phyloP scores from a whole-genome alignment of 2,797 vertebrate species.

The Lateolabrax maculatus region DNA sequence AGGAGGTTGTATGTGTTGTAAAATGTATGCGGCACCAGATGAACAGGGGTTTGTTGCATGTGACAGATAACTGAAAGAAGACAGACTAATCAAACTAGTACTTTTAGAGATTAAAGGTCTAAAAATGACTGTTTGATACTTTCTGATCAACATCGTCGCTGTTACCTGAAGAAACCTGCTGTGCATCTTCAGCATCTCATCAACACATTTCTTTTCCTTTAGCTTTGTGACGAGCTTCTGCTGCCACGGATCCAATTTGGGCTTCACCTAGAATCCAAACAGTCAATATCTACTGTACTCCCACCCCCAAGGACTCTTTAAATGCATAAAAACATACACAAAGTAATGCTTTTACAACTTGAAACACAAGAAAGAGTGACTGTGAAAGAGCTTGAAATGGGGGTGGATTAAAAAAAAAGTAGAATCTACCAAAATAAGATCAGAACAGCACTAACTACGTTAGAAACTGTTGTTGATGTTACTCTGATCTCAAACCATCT shows the following conservation, averaged over 20 bases:
- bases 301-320: neutral
- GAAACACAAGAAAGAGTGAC: neutral
- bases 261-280: slow-evolving; percentile 78
- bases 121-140: neutral
- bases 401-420: too few relatives aligned
- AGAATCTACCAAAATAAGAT: too few relatives aligned
- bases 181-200: slow-evolving; percentile 81
- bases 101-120: neutral
- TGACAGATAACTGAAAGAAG: neutral
- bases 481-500: neutral
- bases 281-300: neutral
- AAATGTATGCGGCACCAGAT: neutral
- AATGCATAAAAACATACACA: neutral
- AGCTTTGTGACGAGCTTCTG: slow-evolving; percentile 85
- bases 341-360: neutral
- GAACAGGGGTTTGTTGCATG: neutral
- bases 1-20: neutral
- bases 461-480: neutral
- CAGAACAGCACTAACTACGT: neutral
- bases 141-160: neutral
- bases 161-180: slow-evolving; percentile 83
- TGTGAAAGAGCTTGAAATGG: neutral
- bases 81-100: neutral
- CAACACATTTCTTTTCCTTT: slow-evolving; percentile 76
- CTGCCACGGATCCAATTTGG: slow-evolving; percentile 86